Conservation (phyloP, 2,113 vertebrate genomes). For the Apodemus sylvaticus region DNA sequence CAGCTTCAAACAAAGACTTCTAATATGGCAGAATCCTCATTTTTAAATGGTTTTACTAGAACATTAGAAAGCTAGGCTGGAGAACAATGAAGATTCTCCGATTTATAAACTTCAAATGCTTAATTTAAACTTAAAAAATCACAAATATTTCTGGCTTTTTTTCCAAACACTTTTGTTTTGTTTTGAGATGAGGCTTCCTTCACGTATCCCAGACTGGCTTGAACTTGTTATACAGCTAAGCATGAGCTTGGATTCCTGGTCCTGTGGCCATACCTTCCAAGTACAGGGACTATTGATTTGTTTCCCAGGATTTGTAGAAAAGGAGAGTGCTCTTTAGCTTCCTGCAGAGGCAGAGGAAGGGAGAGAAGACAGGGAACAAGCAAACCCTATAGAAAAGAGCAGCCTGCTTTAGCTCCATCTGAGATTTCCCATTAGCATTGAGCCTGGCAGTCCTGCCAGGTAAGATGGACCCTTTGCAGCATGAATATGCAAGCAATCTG, state of each 20-base stretch:
- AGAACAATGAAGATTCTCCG: not conserved
- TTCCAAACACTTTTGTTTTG: not conserved
- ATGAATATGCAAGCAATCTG: not conserved
- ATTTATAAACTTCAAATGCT: not conserved
- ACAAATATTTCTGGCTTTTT: not conserved
- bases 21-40: not conserved
- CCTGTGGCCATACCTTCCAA: not conserved
- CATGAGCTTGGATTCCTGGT: not conserved
- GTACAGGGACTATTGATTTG: not conserved
- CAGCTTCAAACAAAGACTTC: not conserved
- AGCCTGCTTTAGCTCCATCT: not conserved
- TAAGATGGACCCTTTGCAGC: not conserved
- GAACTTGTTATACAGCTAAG: not conserved
- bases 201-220: not conserved
- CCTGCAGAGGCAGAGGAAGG: not conserved
- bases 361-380: not conserved
- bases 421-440: rapidly evolving
- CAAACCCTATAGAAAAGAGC: not conserved
- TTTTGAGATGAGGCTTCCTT: not conserved
- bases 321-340: not conserved
- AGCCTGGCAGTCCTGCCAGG: not conserved
- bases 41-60: not conserved
- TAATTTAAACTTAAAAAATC: conserved; percentile 46
- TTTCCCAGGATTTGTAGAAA: not conserved
- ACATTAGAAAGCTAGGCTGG: not conserved